Conservation (phyloP, 2,888 invertebrate genomes). For the Ormyrus labotus region DNA sequence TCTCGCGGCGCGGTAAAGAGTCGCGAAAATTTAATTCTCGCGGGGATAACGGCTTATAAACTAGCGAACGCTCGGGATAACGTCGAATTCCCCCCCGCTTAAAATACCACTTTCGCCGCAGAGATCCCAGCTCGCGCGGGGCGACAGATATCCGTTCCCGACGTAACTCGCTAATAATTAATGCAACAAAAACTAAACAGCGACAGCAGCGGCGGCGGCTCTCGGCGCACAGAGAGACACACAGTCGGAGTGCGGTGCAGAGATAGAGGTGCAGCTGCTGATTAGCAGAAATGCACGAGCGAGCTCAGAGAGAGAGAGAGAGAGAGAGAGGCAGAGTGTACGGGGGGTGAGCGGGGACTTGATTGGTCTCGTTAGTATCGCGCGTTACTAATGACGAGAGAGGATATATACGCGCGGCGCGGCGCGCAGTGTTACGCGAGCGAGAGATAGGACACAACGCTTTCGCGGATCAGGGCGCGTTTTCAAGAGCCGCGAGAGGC, state of each 20-base stretch:
- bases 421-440: constrained; percentile 36
- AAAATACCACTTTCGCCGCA: too few relatives aligned
- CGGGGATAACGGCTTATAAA: too few relatives aligned
- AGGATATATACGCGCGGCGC: constrained; percentile 17
- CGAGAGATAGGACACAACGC: constrained; percentile 44
- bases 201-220: neutral
- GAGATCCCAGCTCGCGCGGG: too few relatives aligned
- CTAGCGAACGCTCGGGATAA: too few relatives aligned
- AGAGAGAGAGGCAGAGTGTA: constrained; percentile 33
- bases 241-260: neutral
- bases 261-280: neutral
- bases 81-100: too few relatives aligned
- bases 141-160: too few relatives aligned
- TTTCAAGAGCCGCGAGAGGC: constrained; percentile 10
- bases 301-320: neutral
- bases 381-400: constrained; percentile 56
- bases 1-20: too few relatives aligned
- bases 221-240: neutral
- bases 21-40: too few relatives aligned
- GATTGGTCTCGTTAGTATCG: constrained; percentile 57
- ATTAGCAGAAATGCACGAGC: neutral
- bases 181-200: too few relatives aligned
- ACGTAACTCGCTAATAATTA: too few relatives aligned
- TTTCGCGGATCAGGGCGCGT: constrained; percentile 2
- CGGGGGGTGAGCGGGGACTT: constrained; percentile 41